A percentile compares a stretch with the other conserved stretches of the same genome.
Evolutionary conservation across 30 jellyfish, hydroid and myxozoan species (phyloP).

Genomic region (Euphysa ruthae): DNA sequence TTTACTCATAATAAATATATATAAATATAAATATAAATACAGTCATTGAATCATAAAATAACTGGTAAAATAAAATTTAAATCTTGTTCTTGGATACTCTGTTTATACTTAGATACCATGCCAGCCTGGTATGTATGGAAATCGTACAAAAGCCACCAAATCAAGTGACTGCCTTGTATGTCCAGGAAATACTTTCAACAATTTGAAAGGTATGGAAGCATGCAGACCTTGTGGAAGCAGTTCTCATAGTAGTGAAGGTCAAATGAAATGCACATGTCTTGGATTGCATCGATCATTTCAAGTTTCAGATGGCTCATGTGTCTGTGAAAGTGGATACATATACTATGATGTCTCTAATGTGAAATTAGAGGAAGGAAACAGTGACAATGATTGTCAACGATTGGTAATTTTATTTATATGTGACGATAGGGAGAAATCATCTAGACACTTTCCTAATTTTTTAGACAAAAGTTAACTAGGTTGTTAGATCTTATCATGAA

Average conservation of each 20-base stretch:
- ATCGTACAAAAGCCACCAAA: constrained; percentile 60
- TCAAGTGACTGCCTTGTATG: constrained; percentile 74
- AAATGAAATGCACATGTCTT: constrained; percentile 56
- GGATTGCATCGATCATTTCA: constrained; percentile 87
- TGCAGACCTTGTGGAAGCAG: constrained; percentile 99
- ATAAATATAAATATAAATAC: too few relatives aligned
- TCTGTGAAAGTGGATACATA: constrained; percentile 63
- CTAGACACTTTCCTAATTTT: background rate
- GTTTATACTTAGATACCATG: constrained; percentile 63
- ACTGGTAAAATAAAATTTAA: too few relatives aligned
- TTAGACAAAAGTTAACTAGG: too few relatives aligned
- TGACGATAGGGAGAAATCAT: background rate
- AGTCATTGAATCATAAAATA: too few relatives aligned
- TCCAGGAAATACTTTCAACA: constrained; percentile 73
- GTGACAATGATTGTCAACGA: constrained; percentile 79
- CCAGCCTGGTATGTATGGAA: constrained; percentile 95
- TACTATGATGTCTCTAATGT: constrained; percentile 63
- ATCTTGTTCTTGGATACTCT: too few relatives aligned
- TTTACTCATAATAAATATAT: too few relatives aligned
- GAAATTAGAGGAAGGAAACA: constrained; percentile 74
- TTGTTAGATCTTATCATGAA: too few relatives aligned
- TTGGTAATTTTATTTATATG: too few relatives aligned
- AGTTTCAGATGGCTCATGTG: constrained; percentile 92
- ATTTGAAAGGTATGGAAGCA: constrained; percentile 64
- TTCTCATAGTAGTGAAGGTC: constrained; percentile 52